phyloP scores from a whole-genome alignment of 2,113 vertebrate species.

The Limanda limanda region DNA sequence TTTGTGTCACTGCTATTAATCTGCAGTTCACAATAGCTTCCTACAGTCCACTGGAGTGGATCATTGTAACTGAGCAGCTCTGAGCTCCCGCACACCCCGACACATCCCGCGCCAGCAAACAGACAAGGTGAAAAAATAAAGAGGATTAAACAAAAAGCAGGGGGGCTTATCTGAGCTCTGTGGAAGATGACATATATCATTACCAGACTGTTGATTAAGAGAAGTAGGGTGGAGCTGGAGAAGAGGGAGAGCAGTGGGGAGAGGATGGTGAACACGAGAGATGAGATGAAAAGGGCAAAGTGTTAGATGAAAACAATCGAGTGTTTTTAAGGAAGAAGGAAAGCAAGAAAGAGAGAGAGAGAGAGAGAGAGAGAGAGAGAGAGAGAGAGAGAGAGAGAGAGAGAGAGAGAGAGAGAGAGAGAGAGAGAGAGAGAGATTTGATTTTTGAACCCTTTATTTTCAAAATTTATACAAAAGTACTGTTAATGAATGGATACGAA shows the following conservation, averaged over 20 bases:
- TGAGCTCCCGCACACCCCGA: constrained; percentile 35
- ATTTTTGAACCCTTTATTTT: too few relatives aligned
- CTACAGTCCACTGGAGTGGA: constrained; percentile 56
- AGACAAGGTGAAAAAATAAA: constrained; percentile 6
- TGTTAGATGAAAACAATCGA: too few relatives aligned
- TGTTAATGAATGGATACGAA: too few relatives aligned
- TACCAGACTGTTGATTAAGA: constrained; percentile 20
- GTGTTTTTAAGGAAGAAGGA: too few relatives aligned
- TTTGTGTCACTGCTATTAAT: constrained; percentile 57
- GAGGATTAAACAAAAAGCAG: neutral
- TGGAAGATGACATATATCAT: constrained; percentile 22
- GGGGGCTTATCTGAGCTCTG: neutral
- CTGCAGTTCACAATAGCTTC: constrained; percentile 64
- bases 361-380: too few relatives aligned
- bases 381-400: too few relatives aligned
- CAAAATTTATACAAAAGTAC: too few relatives aligned
- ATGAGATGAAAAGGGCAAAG: too few relatives aligned
- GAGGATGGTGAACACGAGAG: too few relatives aligned
- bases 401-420: too few relatives aligned
- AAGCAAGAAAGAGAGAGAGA: too few relatives aligned
- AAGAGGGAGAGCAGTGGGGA: neutral
- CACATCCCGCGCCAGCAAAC: constrained; percentile 18
- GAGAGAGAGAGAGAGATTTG: too few relatives aligned
- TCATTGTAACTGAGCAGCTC: constrained; percentile 56
- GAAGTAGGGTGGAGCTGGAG: neutral